These are phyloP conservation scores for Pseudopodoces humilis DNA, from an alignment of 2,113 vertebrate species.

Conservation along the genomic window DNA sequence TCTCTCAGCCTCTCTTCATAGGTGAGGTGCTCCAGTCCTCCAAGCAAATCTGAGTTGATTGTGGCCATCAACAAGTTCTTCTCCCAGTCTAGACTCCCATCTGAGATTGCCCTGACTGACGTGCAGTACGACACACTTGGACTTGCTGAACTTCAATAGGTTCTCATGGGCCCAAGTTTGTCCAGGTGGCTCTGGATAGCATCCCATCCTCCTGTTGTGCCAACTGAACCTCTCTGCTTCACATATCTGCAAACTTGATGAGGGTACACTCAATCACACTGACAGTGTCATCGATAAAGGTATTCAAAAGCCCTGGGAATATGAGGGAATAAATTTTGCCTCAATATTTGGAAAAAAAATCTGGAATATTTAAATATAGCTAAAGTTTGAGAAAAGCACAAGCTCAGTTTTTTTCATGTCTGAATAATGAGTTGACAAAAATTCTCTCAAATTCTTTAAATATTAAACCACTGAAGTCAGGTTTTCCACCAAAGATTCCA, in stretches of 20 bases:
- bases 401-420: background rate
- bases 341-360: no score
- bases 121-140: fast-evolving
- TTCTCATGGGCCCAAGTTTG: background rate
- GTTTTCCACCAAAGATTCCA: background rate
- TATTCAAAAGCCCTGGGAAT: background rate
- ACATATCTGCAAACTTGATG: background rate
- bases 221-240: background rate
- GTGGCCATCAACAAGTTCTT: background rate
- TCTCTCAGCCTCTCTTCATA: background rate
- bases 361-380: background rate
- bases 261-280: background rate
- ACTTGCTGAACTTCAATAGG: background rate
- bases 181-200: background rate
- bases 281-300: background rate
- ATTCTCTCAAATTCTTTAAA: background rate
- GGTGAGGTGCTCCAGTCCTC: background rate
- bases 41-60: background rate
- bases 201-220: background rate
- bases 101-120: background rate
- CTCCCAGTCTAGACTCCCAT: background rate
- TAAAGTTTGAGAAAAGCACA: background rate
- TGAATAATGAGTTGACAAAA: background rate
- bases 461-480: background rate
- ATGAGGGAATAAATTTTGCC: background rate